Evolutionary conservation across 1,140 invertebrate species (phyloP), one percentile per base, ranked within the genome.

Genomic region (Apis laboriosa): DNA sequence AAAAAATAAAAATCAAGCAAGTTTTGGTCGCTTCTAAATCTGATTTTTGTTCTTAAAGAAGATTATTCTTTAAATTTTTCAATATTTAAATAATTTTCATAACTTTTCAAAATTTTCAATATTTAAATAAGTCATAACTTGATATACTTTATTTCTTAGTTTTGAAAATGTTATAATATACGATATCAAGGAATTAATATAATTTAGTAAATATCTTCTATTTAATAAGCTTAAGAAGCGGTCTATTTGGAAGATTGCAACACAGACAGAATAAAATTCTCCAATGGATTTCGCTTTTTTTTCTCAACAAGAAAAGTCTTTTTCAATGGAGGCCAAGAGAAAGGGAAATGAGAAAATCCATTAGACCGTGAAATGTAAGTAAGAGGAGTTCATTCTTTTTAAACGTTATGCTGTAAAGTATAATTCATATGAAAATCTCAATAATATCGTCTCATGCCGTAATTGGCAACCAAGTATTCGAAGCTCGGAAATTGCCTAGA

Each of bases 361-460:
- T 84, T 77, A 80, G 51, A 68, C 68, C 67, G 55, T 72, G 58
- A 76, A 81, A 81, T 61, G 73, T 24, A 67, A 66, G 61, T 21
- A 34, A 5, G 49, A 61, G 24, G 21, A 79, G 24, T 67, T 72
- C 74, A 34, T 61, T 43, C 19, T 43, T 83, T 34, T 61, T 77
- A 55, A 71, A 61, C 15, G 64, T 61, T 81, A 85, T 49, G 2
- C 51, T 60, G 70, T 67, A 75, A 79, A 61, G 19, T 64, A 64
- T 56, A 49, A 72, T 70, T 58, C 80, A 73, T 79, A 87, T 82
- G 83, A 84, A 88, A 88, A 79, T 84, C 84, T 58, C 63, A 88
- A 86, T 80, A 84, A 77, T 77, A 85, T 51, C 51, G 60, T 68
- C 68, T 73, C 43, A 64, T 64, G 71, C 53, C 60, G 63, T 83